Percentiles rank a stretch among this genome's conserved stretches.
Conservation (phyloP, 23 tunicate species). For the Aplidium turbinatum region DNA sequence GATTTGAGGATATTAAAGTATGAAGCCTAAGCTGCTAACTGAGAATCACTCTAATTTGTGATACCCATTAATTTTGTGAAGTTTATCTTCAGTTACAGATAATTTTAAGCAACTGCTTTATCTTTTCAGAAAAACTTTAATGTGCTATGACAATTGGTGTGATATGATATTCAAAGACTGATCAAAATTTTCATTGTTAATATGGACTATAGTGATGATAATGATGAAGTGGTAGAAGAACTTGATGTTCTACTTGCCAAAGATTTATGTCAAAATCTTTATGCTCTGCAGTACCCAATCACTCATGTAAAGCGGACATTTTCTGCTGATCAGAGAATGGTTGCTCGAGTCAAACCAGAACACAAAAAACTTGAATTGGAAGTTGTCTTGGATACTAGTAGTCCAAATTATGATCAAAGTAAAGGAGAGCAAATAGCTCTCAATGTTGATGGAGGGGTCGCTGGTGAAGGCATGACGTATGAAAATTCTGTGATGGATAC, state of each 20-base stretch:
- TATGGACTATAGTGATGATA: conserved; percentile 22
- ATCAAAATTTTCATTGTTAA: background rate
- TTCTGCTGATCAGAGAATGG: conserved; percentile 36
- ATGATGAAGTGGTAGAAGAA: conserved; percentile 65
- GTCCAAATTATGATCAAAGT: conserved; percentile 80
- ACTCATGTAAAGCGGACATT: conserved; percentile 11
- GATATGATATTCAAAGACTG: background rate
- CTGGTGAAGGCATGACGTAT: conserved; percentile 45
- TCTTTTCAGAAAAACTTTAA: too few species aligned
- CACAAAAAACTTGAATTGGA: conserved; percentile 82
- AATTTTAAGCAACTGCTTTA: too few species aligned
- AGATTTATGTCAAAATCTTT: conserved; percentile 31
- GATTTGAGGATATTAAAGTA: too few species aligned
- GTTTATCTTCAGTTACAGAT: too few species aligned
- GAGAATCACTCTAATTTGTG: too few species aligned
- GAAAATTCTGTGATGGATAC: conserved; percentile 73
- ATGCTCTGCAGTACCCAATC: conserved; percentile 71
- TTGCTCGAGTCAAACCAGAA: conserved; percentile 68
- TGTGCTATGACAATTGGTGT: too few species aligned
- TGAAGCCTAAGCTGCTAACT: too few species aligned
- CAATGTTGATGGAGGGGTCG: conserved; percentile 73
- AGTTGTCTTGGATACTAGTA: conserved; percentile 53
- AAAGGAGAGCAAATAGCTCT: conserved; percentile 88
- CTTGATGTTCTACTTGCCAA: conserved; percentile 66
- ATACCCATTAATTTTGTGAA: too few species aligned